Conservation (phyloP, 1,140 invertebrate genomes). For the Probaryconus sp. region DNA sequence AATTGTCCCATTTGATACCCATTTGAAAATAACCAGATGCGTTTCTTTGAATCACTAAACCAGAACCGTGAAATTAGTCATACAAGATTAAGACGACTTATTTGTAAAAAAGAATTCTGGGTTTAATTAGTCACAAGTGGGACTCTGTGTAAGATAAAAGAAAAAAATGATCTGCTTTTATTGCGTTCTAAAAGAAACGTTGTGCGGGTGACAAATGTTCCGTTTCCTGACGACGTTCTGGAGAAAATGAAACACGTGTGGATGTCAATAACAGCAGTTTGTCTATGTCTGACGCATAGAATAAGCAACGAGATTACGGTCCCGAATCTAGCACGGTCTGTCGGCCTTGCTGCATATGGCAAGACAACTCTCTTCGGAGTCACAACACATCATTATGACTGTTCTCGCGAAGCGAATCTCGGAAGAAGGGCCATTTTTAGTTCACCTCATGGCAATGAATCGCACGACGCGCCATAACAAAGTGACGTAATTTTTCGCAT, state of each 20-base stretch:
- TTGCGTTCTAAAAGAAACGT: not conserved
- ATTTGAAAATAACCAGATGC: no score
- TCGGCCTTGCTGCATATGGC: conserved; percentile 73
- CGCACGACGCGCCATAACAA: conserved; percentile 6
- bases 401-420: conserved; percentile 36
- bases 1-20: no score
- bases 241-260: conserved; percentile 4
- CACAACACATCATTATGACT: conserved; percentile 49
- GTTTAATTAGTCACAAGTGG: no score
- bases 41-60: no score
- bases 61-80: no score
- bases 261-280: not conserved
- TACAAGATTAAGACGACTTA: no score
- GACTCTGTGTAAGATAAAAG: no score
- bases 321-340: conserved; percentile 62
- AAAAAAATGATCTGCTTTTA: no score
- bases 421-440: conserved; percentile 62
- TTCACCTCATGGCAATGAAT: conserved; percentile 31
- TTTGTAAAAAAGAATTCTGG: no score
- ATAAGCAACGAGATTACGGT: conserved; percentile 59
- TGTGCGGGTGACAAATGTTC: not conserved
- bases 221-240: conserved; percentile 11
- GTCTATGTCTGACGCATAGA: conserved; percentile 25
- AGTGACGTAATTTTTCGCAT: conserved; percentile 41
- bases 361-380: conserved; percentile 65